Evolutionary conservation across 2,888 invertebrate species (phyloP).

Genomic region (Polymixis flavicincta): DNA sequence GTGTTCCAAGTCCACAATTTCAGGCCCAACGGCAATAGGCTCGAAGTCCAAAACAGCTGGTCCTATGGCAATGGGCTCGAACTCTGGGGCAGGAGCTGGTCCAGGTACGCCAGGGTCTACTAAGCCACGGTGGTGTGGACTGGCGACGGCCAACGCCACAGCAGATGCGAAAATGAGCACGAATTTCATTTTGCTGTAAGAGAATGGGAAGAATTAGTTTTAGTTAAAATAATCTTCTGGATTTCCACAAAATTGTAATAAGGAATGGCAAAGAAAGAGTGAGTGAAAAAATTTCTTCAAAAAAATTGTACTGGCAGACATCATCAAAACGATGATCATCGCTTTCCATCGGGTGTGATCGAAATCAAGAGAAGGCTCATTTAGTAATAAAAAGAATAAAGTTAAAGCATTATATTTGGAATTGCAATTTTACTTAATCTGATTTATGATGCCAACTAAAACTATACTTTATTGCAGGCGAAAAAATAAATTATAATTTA

Average conservation of each 20-base stretch:
- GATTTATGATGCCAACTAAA: neutral
- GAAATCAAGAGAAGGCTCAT: too few relatives aligned
- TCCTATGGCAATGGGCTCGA: constrained; percentile 17
- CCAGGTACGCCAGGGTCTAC: constrained; percentile 56
- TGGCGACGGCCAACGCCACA: constrained; percentile 71
- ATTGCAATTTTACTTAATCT: neutral
- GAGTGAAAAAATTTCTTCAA: neutral
- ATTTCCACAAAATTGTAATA: neutral
- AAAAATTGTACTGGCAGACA: neutral
- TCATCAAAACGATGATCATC: too few relatives aligned
- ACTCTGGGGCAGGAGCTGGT: constrained; percentile 41
- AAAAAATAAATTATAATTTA: neutral
- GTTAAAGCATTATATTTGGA: neutral
- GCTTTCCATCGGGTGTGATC: too few relatives aligned
- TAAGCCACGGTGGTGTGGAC: constrained; percentile 65
- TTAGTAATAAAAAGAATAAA: neutral
- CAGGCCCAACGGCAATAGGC: constrained; percentile 56
- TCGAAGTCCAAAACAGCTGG: constrained; percentile 44
- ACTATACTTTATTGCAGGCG: too few relatives aligned
- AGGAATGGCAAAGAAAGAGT: neutral
- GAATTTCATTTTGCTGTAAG: constrained; percentile 70
- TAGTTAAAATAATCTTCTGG: neutral
- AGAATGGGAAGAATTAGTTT: neutral
- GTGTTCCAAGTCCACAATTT: constrained; percentile 30
- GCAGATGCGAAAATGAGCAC: constrained; percentile 71